phyloP scores from a whole-genome alignment of 2,797 vertebrate genomes.

The Gymnothorax reevesii region DNA sequence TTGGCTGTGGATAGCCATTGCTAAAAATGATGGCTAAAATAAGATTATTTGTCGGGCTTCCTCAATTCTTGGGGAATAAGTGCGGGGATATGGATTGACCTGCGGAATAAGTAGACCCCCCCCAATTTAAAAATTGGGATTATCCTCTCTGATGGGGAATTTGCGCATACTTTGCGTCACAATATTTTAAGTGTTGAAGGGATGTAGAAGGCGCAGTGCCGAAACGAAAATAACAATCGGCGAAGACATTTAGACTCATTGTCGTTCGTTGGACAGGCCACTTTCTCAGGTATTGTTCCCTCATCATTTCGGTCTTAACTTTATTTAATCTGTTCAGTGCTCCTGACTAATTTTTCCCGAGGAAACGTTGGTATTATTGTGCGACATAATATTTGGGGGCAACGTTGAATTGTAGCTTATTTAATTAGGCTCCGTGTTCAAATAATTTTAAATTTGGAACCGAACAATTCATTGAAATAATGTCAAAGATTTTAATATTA shows the following conservation, averaged over 20 bases:
- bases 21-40: background rate
- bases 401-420: no score
- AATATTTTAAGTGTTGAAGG: constrained; percentile 54
- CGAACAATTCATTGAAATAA: no score
- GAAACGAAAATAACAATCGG: constrained; percentile 29
- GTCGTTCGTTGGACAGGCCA: background rate
- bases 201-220: constrained; percentile 54
- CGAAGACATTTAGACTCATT: background rate
- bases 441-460: no score
- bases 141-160: constrained; percentile 72
- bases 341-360: no score
- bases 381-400: no score
- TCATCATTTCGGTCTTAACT: background rate
- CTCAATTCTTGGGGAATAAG: constrained; percentile 33
- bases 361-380: no score
- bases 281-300: constrained; percentile 13
- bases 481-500: no score
- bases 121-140: constrained; percentile 72
- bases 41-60: background rate
- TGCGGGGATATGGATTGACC: constrained; percentile 55
- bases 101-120: constrained; percentile 63
- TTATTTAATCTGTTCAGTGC: background rate
- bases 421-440: no score
- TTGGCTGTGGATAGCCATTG: background rate
- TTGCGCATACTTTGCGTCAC: constrained; percentile 62